Percentiles rank a stretch among this genome's conserved stretches.
phyloP scores from a whole-genome alignment of 2,797 vertebrate species.

The Epinephelus malabaricus region DNA sequence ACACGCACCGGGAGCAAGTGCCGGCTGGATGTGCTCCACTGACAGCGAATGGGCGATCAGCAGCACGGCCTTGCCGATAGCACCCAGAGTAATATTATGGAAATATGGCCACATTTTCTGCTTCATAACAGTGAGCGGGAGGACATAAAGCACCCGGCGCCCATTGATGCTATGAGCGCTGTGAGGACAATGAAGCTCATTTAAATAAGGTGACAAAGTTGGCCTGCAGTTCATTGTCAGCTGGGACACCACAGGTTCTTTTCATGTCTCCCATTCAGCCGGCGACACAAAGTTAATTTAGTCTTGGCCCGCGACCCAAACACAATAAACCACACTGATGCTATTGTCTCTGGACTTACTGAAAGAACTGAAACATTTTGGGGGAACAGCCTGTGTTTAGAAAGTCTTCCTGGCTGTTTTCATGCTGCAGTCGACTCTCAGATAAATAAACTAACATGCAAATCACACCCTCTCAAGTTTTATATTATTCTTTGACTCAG shows the following conservation, averaged over 20 bases:
- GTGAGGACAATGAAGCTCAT: constrained; percentile 74
- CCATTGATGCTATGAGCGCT: constrained; percentile 64
- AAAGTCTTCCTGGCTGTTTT: constrained; percentile 40
- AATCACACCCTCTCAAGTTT: constrained; percentile 10
- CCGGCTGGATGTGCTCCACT: constrained; percentile 48
- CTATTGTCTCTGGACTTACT: constrained; percentile 53
- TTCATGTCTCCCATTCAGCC: constrained; percentile 70
- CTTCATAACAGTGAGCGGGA: constrained; percentile 64
- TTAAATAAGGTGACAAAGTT: constrained; percentile 78
- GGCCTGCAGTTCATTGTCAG: constrained; percentile 68
- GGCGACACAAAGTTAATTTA: constrained; percentile 72
- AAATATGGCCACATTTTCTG: constrained; percentile 71
- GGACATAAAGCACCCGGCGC: constrained; percentile 58
- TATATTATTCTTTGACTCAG: constrained; percentile 26
- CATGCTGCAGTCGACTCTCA: constrained; percentile 7
- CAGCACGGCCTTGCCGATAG: constrained; percentile 36
- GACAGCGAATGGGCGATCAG: constrained; percentile 44
- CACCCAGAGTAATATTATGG: constrained; percentile 61
- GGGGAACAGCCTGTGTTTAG: constrained; percentile 36
- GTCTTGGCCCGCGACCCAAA: constrained; percentile 59
- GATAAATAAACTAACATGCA: constrained; percentile 11
- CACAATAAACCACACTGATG: constrained; percentile 57
- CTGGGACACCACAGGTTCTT: constrained; percentile 67
- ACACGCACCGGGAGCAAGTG: constrained; percentile 44
- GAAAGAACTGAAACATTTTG: constrained; percentile 42